phyloP scores from a whole-genome alignment of 2,113 vertebrate genomes.

The Proterorhinus semilunaris region DNA sequence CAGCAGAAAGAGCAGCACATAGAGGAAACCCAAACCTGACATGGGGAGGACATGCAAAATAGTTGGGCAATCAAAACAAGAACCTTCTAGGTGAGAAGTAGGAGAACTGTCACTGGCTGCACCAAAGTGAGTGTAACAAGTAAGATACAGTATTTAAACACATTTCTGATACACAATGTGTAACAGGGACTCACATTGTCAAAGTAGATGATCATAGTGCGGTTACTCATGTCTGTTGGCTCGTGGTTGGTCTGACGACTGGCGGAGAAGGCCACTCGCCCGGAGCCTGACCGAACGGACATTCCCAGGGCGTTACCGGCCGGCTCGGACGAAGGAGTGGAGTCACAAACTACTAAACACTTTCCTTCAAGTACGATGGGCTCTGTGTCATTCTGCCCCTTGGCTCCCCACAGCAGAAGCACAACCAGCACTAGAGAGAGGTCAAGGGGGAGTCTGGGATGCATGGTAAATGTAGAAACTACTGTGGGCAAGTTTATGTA shows the following conservation, averaged over 20 bases:
- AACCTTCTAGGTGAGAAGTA: no score
- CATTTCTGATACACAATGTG: neutral
- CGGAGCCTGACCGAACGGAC: constrained; percentile 77
- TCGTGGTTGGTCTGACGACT: constrained; percentile 82
- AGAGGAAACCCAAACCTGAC: no score
- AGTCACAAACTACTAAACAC: constrained; percentile 81
- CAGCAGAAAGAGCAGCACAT: no score
- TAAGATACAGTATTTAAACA: neutral
- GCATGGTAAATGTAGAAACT: constrained; percentile 50
- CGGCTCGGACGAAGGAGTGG: constrained; percentile 77
- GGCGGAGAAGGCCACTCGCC: constrained; percentile 79
- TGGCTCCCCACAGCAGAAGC: constrained; percentile 59
- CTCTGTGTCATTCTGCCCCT: constrained; percentile 80
- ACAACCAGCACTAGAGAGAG: constrained; percentile 42
- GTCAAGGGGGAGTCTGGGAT: constrained; percentile 32
- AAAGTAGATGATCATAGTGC: constrained; percentile 83
- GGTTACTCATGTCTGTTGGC: constrained; percentile 82
- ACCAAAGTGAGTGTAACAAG: no score
- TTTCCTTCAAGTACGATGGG: constrained; percentile 81
- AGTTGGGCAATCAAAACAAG: no score
- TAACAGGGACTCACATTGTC: constrained; percentile 71
- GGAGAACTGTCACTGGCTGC: no score
- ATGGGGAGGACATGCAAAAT: no score
- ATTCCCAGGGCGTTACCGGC: constrained; percentile 76
- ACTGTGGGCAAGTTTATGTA: constrained; percentile 23